Percentiles rank a stretch among this genome's conserved stretches.
Evolutionary conservation across 2,113 vertebrate species (phyloP).

Genomic region (Myotis lucifugus): DNA sequence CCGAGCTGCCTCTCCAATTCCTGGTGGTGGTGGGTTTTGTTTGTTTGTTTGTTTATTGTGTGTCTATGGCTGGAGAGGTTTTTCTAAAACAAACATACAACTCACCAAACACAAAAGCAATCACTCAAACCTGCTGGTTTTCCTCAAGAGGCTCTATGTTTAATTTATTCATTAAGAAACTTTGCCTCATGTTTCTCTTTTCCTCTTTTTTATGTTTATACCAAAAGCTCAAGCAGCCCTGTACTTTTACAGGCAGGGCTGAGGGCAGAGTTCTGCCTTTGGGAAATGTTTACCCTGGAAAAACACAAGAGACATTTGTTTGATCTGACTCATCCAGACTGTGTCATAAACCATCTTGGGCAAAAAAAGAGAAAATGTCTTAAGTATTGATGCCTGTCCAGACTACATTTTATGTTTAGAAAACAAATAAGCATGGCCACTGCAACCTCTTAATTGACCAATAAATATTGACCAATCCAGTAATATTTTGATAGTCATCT

Average conservation of each 20-base stretch:
- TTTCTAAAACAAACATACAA: slow-evolving; percentile 27
- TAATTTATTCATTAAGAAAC: slow-evolving; percentile 55
- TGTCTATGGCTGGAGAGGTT: background rate
- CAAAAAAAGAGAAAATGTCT: slow-evolving; percentile 14
- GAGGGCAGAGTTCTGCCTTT: slow-evolving; percentile 36
- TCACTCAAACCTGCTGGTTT: slow-evolving; percentile 1
- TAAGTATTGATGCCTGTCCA: slow-evolving; percentile 17
- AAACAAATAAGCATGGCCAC: slow-evolving; percentile 5
- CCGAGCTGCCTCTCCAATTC: background rate
- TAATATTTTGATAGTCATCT: slow-evolving; percentile 41
- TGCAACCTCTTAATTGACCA: background rate
- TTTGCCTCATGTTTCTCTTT: slow-evolving; percentile 15
- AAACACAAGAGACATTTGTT: slow-evolving; percentile 39
- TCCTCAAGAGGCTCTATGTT: background rate
- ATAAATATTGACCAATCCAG: slow-evolving; percentile 27
- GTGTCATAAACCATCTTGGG: slow-evolving; percentile 33
- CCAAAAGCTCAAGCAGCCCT: slow-evolving; percentile 23
- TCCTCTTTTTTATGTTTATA: slow-evolving; percentile 38
- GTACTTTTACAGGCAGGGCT: slow-evolving; percentile 26
- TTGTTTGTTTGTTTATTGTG: background rate
- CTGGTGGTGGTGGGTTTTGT: background rate
- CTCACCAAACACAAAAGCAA: slow-evolving; percentile 11
- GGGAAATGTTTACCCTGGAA: slow-evolving; percentile 57
- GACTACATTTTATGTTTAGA: slow-evolving; percentile 42
- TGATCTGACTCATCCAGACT: slow-evolving; percentile 50